phyloP scores from a whole-genome alignment of 1,140 invertebrate genomes.

The Tigriopus japonicus region DNA sequence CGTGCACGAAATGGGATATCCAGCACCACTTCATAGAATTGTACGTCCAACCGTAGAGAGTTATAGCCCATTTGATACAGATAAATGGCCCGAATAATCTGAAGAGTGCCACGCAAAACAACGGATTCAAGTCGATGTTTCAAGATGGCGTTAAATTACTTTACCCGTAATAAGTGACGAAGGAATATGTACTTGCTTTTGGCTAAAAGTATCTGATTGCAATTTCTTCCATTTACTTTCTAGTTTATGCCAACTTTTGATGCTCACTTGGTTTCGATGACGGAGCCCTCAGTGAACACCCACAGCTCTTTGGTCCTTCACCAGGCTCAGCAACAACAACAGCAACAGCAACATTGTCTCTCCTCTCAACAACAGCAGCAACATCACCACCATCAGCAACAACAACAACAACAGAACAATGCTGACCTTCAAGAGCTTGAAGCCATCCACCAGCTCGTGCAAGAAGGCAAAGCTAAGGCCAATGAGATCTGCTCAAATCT shows the following conservation, averaged over 20 bases:
- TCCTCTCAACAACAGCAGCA: slow-evolving; percentile 79
- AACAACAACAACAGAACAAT: slow-evolving; percentile 54
- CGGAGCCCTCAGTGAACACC: slow-evolving; percentile 15
- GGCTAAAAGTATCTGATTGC: too few relatives aligned
- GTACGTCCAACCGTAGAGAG: too few relatives aligned
- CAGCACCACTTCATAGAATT: too few relatives aligned
- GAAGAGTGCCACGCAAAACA: too few relatives aligned
- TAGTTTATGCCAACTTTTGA: slow-evolving; percentile 92
- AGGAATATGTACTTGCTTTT: too few relatives aligned
- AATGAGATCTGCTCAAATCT: slow-evolving; percentile 59
- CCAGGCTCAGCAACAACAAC: slow-evolving; percentile 67
- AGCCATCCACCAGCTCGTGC: slow-evolving; percentile 50
- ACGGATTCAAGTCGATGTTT: background rate
- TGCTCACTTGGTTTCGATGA: slow-evolving; percentile 53
- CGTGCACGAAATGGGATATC: too few relatives aligned
- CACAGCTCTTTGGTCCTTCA: slow-evolving; percentile 53
- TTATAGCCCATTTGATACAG: too few relatives aligned
- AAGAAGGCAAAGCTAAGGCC: slow-evolving; percentile 62
- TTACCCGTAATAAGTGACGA: too few relatives aligned
- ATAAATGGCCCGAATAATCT: too few relatives aligned
- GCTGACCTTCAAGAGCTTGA: slow-evolving; percentile 61
- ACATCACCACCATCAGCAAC: slow-evolving; percentile 47
- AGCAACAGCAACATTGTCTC: slow-evolving; percentile 75
- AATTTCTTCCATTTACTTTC: background rate
- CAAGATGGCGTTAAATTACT: too few relatives aligned